Conservation (phyloP, 2,888 invertebrate genomes). For the Nymphalis c-album region DNA sequence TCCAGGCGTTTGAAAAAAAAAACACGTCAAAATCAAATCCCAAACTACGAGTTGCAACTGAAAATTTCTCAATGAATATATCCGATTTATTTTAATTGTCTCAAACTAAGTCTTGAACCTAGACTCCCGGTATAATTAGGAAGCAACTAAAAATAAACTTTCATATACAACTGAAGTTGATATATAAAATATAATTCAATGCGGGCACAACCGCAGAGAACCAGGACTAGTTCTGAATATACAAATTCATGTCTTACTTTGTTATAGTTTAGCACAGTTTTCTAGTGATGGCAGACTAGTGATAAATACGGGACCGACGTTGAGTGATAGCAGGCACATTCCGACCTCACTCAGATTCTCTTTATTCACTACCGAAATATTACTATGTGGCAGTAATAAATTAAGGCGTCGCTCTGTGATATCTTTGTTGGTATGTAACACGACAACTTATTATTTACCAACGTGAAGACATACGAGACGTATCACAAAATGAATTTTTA, state of each 20-base stretch:
- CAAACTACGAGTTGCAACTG: no score
- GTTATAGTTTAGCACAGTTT: conserved; percentile 9
- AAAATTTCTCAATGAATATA: no score
- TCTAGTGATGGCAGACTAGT: conserved; percentile 9
- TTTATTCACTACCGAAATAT: conserved; percentile 60
- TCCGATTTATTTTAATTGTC: no score
- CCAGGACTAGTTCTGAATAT: neutral
- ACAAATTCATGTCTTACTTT: neutral
- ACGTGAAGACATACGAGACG: neutral
- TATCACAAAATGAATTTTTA: neutral
- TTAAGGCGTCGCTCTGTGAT: conserved; percentile 30
- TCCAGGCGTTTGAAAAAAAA: no score
- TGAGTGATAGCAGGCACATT: conserved; percentile 62
- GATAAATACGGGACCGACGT: conserved; percentile 56
- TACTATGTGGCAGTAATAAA: conserved; percentile 34
- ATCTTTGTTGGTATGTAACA: conserved; percentile 14
- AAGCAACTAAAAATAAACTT: neutral
- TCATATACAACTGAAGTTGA: neutral
- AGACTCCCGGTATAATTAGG: no score
- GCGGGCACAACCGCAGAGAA: neutral
- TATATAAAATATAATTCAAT: neutral
- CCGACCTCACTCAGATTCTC: conserved; percentile 59
- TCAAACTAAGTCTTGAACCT: no score
- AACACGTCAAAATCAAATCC: no score
- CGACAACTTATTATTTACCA: conserved; percentile 2